phyloP scores from a whole-genome alignment of 2,113 vertebrate genomes.

The Sylvietta virens region DNA sequence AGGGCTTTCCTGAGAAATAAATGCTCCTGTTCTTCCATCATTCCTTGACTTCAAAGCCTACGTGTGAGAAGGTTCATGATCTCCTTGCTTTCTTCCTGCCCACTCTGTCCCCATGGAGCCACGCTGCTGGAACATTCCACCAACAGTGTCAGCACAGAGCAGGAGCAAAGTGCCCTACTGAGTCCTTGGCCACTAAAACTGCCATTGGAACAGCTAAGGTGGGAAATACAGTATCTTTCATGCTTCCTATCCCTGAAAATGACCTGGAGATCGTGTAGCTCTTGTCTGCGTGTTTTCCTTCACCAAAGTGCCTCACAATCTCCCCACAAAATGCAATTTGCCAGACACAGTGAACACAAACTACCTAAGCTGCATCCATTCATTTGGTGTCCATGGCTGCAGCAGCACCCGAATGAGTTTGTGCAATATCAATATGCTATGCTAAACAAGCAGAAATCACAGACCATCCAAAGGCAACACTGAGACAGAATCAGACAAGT shows the following conservation, averaged over 20 bases:
- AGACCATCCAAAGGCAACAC: not conserved
- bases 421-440: conserved; percentile 19
- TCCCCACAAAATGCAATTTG: conserved; percentile 2
- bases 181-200: not conserved
- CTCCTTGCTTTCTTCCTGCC: not conserved
- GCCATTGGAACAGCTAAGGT: not conserved
- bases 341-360: not conserved
- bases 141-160: not conserved
- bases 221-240: not conserved
- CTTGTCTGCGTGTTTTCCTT: not conserved
- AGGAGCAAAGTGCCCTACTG: not conserved
- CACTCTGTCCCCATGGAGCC: not conserved
- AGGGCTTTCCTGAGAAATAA: not conserved
- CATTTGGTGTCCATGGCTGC: not conserved
- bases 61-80: not conserved
- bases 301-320: not conserved
- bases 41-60: not conserved
- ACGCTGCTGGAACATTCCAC: not conserved
- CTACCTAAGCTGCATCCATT: not conserved
- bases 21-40: not conserved
- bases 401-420: not conserved
- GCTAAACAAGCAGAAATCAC: conserved; percentile 9
- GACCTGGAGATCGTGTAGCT: not conserved
- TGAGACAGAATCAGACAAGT: not conserved
- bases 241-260: not conserved